Percentiles rank a stretch among this genome's conserved stretches.
Evolutionary conservation across 2,888 invertebrate genomes (phyloP).

Genomic region (Calameuta filiformis): DNA sequence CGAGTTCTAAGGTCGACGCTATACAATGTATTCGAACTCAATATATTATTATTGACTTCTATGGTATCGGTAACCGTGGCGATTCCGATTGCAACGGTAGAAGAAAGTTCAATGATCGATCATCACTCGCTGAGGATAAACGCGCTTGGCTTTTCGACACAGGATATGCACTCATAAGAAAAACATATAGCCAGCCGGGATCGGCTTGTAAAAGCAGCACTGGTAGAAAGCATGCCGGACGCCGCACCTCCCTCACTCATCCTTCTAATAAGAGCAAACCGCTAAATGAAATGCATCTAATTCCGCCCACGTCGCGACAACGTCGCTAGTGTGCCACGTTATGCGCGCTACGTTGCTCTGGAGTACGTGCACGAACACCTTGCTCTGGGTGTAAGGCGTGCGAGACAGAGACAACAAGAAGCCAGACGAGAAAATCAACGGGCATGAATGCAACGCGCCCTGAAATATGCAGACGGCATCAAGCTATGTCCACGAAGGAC

Average conservation of each 20-base stretch:
- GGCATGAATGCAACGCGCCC: slow-evolving; percentile 36
- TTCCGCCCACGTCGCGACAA: background rate
- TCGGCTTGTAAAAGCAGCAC: background rate
- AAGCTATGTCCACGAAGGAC: slow-evolving; percentile 32
- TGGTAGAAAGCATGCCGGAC: background rate
- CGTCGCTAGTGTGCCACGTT: background rate
- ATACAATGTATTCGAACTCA: background rate
- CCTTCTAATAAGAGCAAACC: slow-evolving; percentile 14
- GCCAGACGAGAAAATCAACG: slow-evolving; percentile 33
- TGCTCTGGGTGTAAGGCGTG: background rate
- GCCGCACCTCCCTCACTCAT: background rate
- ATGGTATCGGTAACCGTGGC: background rate
- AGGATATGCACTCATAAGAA: background rate
- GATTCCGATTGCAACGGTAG: background rate
- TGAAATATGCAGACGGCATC: slow-evolving; percentile 43
- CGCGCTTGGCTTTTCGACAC: background rate
- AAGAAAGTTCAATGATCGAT: background rate
- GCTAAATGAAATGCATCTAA: slow-evolving; percentile 15
- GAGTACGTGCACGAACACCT: slow-evolving; percentile 2
- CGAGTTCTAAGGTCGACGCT: background rate
- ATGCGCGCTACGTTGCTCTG: background rate
- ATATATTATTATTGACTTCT: background rate
- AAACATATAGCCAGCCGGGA: background rate
- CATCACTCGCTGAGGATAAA: background rate
- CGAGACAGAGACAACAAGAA: slow-evolving; percentile 15